Conservation (phyloP, 2,888 invertebrate species). For the Nipponacmea schrenckii region DNA sequence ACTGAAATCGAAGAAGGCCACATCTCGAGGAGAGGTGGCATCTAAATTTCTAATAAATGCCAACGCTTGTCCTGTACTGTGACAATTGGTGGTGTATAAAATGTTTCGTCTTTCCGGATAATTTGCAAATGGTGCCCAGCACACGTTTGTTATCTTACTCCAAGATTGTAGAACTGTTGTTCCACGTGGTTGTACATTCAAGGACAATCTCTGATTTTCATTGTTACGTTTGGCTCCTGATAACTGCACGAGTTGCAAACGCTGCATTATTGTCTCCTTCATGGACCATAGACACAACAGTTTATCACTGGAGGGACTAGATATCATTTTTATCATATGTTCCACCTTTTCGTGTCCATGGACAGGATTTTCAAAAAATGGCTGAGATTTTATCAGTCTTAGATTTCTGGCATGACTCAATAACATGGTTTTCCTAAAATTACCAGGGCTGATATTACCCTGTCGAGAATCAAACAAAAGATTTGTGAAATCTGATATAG, state of each 20-base stretch:
- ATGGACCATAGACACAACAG: constrained; percentile 54
- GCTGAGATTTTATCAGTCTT: constrained; percentile 9
- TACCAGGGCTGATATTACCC: constrained; percentile 12
- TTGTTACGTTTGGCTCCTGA: background rate
- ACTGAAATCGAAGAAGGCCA: constrained; percentile 29
- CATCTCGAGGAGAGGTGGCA: constrained; percentile 13
- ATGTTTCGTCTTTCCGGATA: constrained; percentile 33
- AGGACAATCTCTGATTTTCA: constrained; percentile 22
- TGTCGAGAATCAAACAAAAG: constrained; percentile 13
- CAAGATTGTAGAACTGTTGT: constrained; percentile 36
- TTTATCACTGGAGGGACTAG: constrained; percentile 35
- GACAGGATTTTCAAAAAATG: constrained; percentile 22
- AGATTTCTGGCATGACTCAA: constrained; percentile 16
- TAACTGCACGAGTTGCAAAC: constrained; percentile 49
- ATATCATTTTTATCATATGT: constrained; percentile 47
- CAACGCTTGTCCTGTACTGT: constrained; percentile 41
- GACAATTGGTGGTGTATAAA: constrained; percentile 56
- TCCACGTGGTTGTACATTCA: constrained; percentile 32
- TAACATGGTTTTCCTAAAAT: constrained; percentile 12
- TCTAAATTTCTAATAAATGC: constrained; percentile 45
- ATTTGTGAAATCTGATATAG: constrained; percentile 12
- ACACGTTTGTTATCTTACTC: constrained; percentile 54
- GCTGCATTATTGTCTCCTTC: constrained; percentile 45
- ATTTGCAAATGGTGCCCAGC: constrained; percentile 45
- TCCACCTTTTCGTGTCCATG: constrained; percentile 38